Evolutionary conservation across 2,113 vertebrate genomes (phyloP).

Genomic region (Pseudonaja textilis): DNA sequence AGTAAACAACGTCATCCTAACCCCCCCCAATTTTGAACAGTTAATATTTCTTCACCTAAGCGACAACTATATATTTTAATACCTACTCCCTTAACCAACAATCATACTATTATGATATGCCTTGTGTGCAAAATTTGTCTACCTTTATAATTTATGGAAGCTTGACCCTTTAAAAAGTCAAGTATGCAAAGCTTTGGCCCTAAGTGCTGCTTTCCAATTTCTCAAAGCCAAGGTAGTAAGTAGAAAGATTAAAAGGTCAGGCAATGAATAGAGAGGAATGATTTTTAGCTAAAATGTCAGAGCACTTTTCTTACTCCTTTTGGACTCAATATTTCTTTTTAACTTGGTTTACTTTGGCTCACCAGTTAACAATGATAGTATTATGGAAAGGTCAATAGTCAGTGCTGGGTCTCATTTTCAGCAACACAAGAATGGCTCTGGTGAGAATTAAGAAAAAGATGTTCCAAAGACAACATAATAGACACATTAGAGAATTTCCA

Average conservation of each 20-base stretch:
- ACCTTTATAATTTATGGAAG: background rate
- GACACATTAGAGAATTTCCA: background rate
- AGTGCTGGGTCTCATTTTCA: background rate
- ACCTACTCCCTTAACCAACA: background rate
- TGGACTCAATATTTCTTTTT: background rate
- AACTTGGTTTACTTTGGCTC: background rate
- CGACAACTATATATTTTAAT: background rate
- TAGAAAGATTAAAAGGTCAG: conserved; percentile 33
- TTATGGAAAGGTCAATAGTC: conserved; percentile 4
- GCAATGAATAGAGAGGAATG: background rate
- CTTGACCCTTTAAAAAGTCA: background rate
- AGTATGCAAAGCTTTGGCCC: conserved; percentile 1
- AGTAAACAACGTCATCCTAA: background rate
- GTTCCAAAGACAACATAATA: background rate
- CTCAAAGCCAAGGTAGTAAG: conserved; percentile 14
- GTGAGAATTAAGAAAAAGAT: background rate
- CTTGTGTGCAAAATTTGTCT: background rate
- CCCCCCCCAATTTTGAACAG: background rate
- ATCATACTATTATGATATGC: background rate
- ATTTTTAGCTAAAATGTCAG: conserved; percentile 20
- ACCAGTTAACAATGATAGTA: background rate
- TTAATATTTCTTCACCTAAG: background rate
- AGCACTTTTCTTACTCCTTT: conserved; percentile 28
- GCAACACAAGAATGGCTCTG: background rate
- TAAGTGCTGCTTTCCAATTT: background rate